Evolutionary conservation across 2,797 vertebrate species (phyloP).

Genomic region (Dendrocincla tyrannina): DNA sequence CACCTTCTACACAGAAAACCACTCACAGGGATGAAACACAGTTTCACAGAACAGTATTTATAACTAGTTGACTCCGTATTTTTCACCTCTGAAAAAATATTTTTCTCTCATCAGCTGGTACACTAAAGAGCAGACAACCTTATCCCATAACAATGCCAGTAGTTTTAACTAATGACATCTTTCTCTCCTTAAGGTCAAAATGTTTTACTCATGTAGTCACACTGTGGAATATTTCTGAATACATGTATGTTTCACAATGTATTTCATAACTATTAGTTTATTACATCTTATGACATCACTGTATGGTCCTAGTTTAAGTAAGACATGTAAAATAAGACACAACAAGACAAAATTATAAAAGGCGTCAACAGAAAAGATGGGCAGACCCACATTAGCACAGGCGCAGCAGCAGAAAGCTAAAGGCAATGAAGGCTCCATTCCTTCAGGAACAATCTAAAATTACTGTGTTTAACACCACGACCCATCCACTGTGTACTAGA

Average conservation of each 20-base stretch:
- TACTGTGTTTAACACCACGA: background rate
- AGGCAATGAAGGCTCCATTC: background rate
- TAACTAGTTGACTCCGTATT: background rate
- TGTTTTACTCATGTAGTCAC: background rate
- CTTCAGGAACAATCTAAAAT: background rate
- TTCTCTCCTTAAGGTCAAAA: conserved; percentile 1
- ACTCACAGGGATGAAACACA: background rate
- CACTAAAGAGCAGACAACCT: conserved; percentile 5
- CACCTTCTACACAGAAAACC: conserved; percentile 14
- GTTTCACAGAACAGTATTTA: background rate
- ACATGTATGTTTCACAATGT: background rate
- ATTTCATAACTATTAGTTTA: background rate
- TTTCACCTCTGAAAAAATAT: background rate
- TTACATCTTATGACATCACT: background rate
- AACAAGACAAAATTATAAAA: background rate
- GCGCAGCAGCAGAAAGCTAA: background rate
- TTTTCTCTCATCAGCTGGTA: background rate
- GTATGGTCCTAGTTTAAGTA: background rate
- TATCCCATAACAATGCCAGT: background rate
- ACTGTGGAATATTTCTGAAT: conserved; percentile 6
- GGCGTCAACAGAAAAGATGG: background rate
- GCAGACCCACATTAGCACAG: background rate
- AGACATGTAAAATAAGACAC: background rate
- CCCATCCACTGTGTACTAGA: background rate
- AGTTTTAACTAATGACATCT: background rate